phyloP scores from a whole-genome alignment of 2,888 invertebrate species.

The Microchrysa polita region DNA sequence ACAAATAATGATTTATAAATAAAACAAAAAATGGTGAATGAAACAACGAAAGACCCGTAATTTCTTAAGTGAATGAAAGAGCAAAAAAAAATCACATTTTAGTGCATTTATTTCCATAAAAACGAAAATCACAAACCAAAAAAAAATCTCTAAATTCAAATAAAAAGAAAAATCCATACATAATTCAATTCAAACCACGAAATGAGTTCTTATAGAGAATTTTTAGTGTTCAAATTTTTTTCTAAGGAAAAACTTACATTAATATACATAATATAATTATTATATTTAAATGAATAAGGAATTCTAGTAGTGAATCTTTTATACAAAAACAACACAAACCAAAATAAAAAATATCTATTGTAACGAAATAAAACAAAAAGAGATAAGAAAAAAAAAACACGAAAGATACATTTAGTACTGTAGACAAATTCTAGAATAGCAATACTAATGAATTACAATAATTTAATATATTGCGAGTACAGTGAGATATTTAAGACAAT shows the following conservation, averaged over 20 bases:
- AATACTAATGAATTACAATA: slow-evolving; percentile 28
- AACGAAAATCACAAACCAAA: slow-evolving; percentile 25
- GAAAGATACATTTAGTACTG: slow-evolving; percentile 31
- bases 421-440: slow-evolving; percentile 23
- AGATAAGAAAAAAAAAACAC: slow-evolving; percentile 33
- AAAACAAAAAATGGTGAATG: slow-evolving; percentile 14
- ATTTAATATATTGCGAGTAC: neutral
- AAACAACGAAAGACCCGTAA: slow-evolving; percentile 44
- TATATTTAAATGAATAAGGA: slow-evolving; percentile 15
- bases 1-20: neutral
- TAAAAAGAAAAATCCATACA: slow-evolving; percentile 42
- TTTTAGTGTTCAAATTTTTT: slow-evolving; percentile 48
- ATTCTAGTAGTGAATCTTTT: slow-evolving; percentile 45
- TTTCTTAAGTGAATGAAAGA: slow-evolving; percentile 21
- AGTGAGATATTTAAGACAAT: slow-evolving; percentile 29
- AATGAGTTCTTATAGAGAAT: slow-evolving; percentile 40
- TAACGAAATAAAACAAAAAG: slow-evolving; percentile 27
- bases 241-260: slow-evolving; percentile 43
- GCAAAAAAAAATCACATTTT: slow-evolving; percentile 46
- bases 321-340: slow-evolving; percentile 46
- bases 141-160: slow-evolving; percentile 39
- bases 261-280: no score
- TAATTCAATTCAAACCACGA: neutral
- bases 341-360: slow-evolving; percentile 23
- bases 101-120: slow-evolving; percentile 48